Conservation (phyloP, 2,797 vertebrate species). For the Molossus molossus region DNA sequence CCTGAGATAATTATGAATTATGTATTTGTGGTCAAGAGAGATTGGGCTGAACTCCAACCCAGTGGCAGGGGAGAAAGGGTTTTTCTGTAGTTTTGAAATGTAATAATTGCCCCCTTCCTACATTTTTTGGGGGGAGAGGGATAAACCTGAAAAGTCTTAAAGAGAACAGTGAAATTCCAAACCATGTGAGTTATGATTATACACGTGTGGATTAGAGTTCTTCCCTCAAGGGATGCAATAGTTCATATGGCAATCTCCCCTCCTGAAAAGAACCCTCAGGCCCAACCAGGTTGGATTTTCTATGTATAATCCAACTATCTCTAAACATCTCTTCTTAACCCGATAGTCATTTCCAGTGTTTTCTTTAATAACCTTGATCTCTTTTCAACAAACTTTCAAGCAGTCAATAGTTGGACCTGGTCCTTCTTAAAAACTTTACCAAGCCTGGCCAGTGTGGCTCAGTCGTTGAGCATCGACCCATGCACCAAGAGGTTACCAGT, state of each 20-base stretch:
- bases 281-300: neutral
- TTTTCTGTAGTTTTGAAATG: conserved; percentile 31
- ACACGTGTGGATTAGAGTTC: conserved; percentile 39
- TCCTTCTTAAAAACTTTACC: conserved; percentile 33
- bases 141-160: conserved; percentile 57
- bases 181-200: conserved; percentile 54
- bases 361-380: conserved; percentile 36
- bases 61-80: neutral
- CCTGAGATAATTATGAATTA: conserved; percentile 42
- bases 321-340: conserved; percentile 37
- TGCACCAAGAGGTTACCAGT: too few relatives aligned
- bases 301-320: conserved; percentile 7
- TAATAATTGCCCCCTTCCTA: neutral
- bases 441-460: too few relatives aligned
- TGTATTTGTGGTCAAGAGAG: conserved; percentile 8
- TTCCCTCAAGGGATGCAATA: neutral
- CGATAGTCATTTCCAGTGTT: conserved; percentile 1
- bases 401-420: neutral
- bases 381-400: neutral
- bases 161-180: conserved; percentile 59
- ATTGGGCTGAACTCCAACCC: neutral
- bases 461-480: too few relatives aligned
- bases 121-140: neutral
- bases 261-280: conserved; percentile 42
- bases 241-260: neutral